A percentile compares a stretch with the other conserved stretches of the same genome.
Conservation (phyloP, 2,113 vertebrate genomes). For the Patagioenas fasciata region DNA sequence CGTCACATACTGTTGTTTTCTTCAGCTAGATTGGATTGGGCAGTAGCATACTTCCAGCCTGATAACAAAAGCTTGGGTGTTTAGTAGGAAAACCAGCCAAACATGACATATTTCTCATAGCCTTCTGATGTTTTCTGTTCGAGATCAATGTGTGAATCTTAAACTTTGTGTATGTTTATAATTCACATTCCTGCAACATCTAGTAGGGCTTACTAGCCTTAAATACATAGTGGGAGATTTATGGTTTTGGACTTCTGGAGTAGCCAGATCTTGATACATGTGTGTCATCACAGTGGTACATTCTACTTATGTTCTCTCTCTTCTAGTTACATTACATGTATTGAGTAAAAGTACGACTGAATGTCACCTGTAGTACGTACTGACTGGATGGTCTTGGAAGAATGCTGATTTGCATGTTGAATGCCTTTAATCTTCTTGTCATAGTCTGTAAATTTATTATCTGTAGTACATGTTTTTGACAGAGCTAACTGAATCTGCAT, state of each 20-base stretch:
- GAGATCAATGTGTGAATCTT: background rate
- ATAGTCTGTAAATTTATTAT: conserved; percentile 32
- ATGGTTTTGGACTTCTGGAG: background rate
- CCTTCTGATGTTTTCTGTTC: background rate
- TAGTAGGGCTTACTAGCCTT: background rate
- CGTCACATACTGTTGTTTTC: background rate
- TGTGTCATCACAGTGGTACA: background rate
- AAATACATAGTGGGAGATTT: background rate
- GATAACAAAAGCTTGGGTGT: background rate
- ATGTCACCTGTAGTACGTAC: background rate
- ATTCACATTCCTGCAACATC: background rate
- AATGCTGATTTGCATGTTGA: conserved; percentile 33
- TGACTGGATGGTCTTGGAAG: background rate
- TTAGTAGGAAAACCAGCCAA: background rate
- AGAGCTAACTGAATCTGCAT: conserved; percentile 37
- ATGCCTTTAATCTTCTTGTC: conserved; percentile 55
- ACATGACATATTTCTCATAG: background rate
- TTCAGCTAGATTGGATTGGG: background rate
- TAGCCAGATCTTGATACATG: background rate
- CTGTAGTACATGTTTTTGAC: conserved; percentile 31
- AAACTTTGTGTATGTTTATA: background rate
- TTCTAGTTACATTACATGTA: background rate
- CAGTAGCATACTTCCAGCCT: background rate
- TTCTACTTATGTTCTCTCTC: background rate
- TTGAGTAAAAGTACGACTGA: background rate